Base-by-base conservation (phyloP, 2,797 vertebrate genomes). In the Vipera latastei region DNA sequence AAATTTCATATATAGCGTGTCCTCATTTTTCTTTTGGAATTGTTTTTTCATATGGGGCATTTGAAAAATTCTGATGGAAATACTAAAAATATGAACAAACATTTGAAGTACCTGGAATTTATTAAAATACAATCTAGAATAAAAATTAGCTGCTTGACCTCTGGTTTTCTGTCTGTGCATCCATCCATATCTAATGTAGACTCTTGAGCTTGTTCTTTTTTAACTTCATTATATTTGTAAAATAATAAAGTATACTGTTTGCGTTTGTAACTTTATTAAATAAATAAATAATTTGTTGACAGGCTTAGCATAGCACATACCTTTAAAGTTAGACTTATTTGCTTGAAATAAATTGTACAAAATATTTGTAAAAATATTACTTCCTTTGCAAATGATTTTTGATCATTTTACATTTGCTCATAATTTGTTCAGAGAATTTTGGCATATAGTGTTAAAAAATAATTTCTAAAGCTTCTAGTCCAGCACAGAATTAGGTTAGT, bases 401-500 rank as follows among this genome's bases (percentile, higher is more conserved):
- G 91, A 92, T 48, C 20, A 83, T 48, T 83, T 83, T 83, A 25
- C 9, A 83, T 83, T 25, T 48, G 4, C 38, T 83, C 93, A 89
- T 92, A 96, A 55, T 96, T 94, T 94, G 48, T 93, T 85, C 92
- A 94, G 53, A 88, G 95, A 90, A 92, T 59, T 65, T 0, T 87
- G 87, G 86, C 69, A 14, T 16, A 25, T 63, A 44, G 93, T 90
- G 90, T 93, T 22, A 94, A 89, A 94, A 90, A 94, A 92, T 53
- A 3, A 32, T 94, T 92, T 85, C 0, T 7, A 89, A 63, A 93
- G 90, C 91, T 95, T 26, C 7, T 94, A 91, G 7, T 25, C 14
- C 94, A 91, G 5, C 92, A 22, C 95, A 95, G 95, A 96, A 95
- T 94, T 96, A 95, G 94, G 93, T 96, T 95, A 96, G 93, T 95